These are phyloP conservation scores for Poecile atricapillus DNA, from an alignment of 2,113 vertebrate species.

Conservation along the genomic window DNA sequence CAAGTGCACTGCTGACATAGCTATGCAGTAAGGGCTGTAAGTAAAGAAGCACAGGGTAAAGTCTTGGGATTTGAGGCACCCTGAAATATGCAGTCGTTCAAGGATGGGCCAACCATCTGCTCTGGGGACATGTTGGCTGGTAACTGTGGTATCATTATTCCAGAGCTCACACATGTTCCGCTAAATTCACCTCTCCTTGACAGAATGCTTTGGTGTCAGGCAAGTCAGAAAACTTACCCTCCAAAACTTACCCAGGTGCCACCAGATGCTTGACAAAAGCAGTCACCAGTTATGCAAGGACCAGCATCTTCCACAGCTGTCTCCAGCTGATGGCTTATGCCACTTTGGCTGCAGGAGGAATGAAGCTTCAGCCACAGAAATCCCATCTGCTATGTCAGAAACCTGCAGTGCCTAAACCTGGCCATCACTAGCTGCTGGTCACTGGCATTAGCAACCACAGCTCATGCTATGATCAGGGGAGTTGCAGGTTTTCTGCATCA, in stretches of 20 bases:
- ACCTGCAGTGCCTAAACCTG: neutral
- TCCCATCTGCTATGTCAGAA: neutral
- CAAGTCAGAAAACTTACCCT: neutral
- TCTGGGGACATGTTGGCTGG: neutral
- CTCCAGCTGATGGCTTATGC: neutral
- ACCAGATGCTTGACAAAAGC: neutral
- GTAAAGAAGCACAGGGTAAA: neutral
- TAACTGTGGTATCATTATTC: neutral
- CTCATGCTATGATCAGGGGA: neutral
- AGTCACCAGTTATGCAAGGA: neutral
- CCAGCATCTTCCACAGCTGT: rapidly evolving
- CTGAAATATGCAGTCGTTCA: neutral
- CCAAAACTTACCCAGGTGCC: neutral
- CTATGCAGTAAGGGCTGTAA: neutral
- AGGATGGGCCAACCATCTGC: neutral
- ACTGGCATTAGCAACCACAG: neutral
- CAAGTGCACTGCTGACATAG: neutral
- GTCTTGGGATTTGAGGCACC: neutral
- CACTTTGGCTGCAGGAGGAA: neutral
- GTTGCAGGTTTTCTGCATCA: constrained; percentile 41
- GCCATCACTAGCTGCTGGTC: neutral
- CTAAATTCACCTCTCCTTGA: neutral
- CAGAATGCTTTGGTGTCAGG: neutral
- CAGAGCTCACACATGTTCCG: neutral
- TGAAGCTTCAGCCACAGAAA: neutral